Evolutionary conservation across 2,113 vertebrate genomes (phyloP).

Genomic region (Xyliphius kryptos): DNA sequence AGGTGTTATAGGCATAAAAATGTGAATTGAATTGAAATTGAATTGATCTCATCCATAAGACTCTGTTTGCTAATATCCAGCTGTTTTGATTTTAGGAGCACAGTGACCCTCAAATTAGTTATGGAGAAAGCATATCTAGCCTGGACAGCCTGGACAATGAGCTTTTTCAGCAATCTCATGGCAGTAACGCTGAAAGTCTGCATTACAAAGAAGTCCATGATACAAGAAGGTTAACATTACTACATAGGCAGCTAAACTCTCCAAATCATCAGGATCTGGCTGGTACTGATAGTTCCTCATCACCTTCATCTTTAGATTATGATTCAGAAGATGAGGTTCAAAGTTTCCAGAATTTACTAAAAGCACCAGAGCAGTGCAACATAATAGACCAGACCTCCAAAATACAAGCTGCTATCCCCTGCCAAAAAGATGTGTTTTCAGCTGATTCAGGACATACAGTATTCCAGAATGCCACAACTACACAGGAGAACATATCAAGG

Average conservation of each 20-base stretch:
- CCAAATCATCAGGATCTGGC: conserved; percentile 39
- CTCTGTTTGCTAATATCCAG: too few species aligned
- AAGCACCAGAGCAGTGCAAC: conserved; percentile 41
- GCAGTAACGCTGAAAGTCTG: conserved; percentile 40
- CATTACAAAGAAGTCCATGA: conserved; percentile 47
- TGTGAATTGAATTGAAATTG: not conserved
- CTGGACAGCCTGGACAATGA: conserved; percentile 83
- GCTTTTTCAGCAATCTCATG: conserved; percentile 53
- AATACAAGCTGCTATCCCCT: too few species aligned
- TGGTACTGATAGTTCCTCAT: conserved; percentile 29
- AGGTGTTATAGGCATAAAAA: too few species aligned
- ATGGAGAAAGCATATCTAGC: conserved; percentile 76
- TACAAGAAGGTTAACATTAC: conserved; percentile 45
- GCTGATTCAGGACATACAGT: too few species aligned
- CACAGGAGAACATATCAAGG: too few species aligned
- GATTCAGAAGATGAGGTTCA: conserved; percentile 44
- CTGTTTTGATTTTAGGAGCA: conserved; percentile 68
- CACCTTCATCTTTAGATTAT: conserved; percentile 43
- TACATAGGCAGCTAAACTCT: conserved; percentile 43
- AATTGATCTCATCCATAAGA: too few species aligned
- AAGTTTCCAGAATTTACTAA: conserved; percentile 37
- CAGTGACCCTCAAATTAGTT: conserved; percentile 59
- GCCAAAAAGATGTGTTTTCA: too few species aligned
- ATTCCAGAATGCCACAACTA: too few species aligned
- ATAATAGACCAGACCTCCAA: conserved; percentile 23